Percentiles rank a stretch among this genome's conserved stretches.
phyloP scores from a whole-genome alignment of 2,888 invertebrate species.

The Drosophila suboccidentalis region DNA sequence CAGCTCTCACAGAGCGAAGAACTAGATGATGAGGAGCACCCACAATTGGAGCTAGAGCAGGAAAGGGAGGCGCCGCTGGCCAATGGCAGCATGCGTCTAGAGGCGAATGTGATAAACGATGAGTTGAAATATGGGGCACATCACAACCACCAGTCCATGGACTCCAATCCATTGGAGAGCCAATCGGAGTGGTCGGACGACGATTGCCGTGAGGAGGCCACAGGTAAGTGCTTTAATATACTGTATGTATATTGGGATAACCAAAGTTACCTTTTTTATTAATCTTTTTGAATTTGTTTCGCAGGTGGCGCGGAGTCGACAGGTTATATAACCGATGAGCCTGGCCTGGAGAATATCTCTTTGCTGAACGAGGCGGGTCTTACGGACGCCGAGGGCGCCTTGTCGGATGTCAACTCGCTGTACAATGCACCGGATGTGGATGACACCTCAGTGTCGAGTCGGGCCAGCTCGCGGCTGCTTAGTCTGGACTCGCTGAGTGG shows the following conservation, averaged over 20 bases:
- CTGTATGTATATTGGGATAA: not conserved
- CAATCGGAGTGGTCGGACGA: constrained; percentile 94
- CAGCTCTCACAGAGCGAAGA: constrained; percentile 45
- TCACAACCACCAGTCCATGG: constrained; percentile 85
- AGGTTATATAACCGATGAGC: constrained; percentile 95
- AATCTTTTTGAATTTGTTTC: not conserved
- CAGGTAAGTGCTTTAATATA: constrained; percentile 82
- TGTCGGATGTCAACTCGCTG: constrained; percentile 94
- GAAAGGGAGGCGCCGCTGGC: constrained; percentile 56
- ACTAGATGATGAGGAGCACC: constrained; percentile 51
- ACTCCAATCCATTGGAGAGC: constrained; percentile 88
- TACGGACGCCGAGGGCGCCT: constrained; percentile 94
- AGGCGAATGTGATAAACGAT: constrained; percentile 86
- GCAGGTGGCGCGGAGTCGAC: constrained; percentile 89
- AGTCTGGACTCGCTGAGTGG: constrained; percentile 93
- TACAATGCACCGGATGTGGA: constrained; percentile 89
- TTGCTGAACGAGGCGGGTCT: constrained; percentile 94
- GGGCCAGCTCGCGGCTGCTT: constrained; percentile 93
- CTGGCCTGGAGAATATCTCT: constrained; percentile 93
- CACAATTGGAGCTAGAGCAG: constrained; percentile 47
- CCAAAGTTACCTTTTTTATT: not conserved
- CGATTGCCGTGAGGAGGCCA: constrained; percentile 88
- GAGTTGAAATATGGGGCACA: constrained; percentile 86
- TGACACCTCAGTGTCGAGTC: constrained; percentile 92
- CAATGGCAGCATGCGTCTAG: constrained; percentile 65